A percentile compares a stretch with the other conserved stretches of the same genome.
Evolutionary conservation across 2,113 vertebrate species (phyloP).

Genomic region (Python bivittatus): DNA sequence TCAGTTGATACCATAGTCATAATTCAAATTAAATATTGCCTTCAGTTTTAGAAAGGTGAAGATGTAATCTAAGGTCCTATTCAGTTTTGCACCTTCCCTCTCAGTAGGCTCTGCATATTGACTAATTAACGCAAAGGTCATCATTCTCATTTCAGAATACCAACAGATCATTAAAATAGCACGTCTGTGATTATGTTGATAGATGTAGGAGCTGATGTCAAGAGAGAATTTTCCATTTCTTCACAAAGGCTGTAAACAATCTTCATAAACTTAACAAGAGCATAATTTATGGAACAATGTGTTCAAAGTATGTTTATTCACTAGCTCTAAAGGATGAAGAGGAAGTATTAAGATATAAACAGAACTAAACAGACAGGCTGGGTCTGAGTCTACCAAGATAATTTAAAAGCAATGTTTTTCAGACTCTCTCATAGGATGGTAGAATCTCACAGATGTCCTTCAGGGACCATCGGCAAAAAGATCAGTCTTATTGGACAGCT

Average conservation of each 20-base stretch:
- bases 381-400: not conserved
- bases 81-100: conserved; percentile 52
- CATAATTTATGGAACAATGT: not conserved
- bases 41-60: conserved; percentile 39
- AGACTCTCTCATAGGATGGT: not conserved
- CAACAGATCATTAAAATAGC: conserved; percentile 64
- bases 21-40: conserved; percentile 58
- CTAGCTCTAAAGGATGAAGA: conserved; percentile 29
- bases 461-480: not conserved
- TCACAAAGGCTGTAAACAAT: conserved; percentile 16
- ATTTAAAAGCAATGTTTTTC: conserved; percentile 24
- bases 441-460: not conserved
- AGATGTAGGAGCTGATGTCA: conserved; percentile 39
- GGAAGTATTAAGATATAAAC: conserved; percentile 1
- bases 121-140: conserved; percentile 73
- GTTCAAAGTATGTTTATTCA: conserved; percentile 10
- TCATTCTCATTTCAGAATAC: conserved; percentile 67
- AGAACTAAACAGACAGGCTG: conserved; percentile 10
- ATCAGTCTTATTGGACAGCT: not conserved
- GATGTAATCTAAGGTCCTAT: conserved; percentile 42
- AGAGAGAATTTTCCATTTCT: conserved; percentile 48
- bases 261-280: conserved; percentile 38
- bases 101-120: conserved; percentile 51
- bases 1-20: conserved; percentile 39
- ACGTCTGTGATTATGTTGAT: conserved; percentile 51